These are phyloP conservation scores for Oligia strigilis DNA, from an alignment of 2,888 invertebrate species.

Conservation along the genomic window DNA sequence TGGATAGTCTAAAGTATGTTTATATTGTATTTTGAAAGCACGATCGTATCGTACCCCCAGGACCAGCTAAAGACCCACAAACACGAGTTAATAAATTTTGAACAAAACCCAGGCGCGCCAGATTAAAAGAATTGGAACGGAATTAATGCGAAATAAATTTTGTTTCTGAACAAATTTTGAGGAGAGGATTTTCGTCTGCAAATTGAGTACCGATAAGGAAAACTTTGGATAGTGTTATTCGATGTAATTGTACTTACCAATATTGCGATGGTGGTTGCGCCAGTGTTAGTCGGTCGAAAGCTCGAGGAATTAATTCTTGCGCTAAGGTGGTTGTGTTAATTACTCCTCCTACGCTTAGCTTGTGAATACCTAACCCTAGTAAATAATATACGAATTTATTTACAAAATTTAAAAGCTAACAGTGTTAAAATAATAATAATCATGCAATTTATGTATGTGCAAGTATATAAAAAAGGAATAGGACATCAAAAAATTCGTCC, in stretches of 20 bases:
- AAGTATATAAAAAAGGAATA: not conserved
- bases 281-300: slow-evolving; percentile 48
- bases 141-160: slow-evolving; percentile 60
- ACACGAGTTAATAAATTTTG: slow-evolving; percentile 45
- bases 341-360: not conserved
- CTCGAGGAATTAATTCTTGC: slow-evolving; percentile 61
- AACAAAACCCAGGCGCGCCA: slow-evolving; percentile 36
- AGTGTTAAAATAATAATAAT: not conserved
- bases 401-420: not conserved
- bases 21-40: slow-evolving; percentile 7
- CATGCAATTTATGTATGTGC: too few relatives aligned
- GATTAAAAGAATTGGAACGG: slow-evolving; percentile 57
- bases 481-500: not conserved
- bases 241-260: slow-evolving; percentile 42
- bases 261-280: slow-evolving; percentile 50
- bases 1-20: not conserved
- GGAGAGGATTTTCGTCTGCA: slow-evolving; percentile 36
- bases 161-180: slow-evolving; percentile 55
- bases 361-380: not conserved
- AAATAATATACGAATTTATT: not conserved
- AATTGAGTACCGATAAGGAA: slow-evolving; percentile 40
- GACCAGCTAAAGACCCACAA: slow-evolving; percentile 29
- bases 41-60: not conserved
- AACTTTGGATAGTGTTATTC: slow-evolving; percentile 21
- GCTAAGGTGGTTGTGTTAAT: slow-evolving; percentile 36